Conservation (phyloP, 2,888 invertebrate genomes). For the Hermaeophaga mercurialis region DNA sequence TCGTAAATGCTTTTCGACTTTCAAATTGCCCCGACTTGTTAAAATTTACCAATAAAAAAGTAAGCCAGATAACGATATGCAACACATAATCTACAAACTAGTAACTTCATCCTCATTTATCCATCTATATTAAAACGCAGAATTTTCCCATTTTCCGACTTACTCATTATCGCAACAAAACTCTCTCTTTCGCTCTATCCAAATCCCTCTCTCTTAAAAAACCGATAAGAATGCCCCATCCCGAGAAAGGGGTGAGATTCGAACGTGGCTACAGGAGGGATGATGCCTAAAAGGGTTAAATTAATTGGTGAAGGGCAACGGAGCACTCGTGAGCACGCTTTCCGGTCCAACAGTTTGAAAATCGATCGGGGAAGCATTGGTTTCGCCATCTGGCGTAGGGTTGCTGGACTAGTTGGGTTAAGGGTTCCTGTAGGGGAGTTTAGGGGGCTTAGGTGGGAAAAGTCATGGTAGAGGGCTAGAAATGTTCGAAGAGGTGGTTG, state of each 20-base stretch:
- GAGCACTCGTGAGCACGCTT: neutral
- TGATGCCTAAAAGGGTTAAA: slow-evolving; percentile 23
- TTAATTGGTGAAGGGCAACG: slow-evolving; percentile 16
- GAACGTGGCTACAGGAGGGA: slow-evolving; percentile 17
- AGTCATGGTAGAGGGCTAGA: neutral
- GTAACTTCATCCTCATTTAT: too few species aligned
- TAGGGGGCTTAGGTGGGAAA: neutral
- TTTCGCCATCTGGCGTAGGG: slow-evolving; percentile 11
- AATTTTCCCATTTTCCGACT: neutral
- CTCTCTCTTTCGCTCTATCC: neutral
- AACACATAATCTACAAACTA: too few species aligned
- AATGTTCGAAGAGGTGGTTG: too few species aligned
- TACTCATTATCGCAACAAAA: neutral
- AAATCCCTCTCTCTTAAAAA: slow-evolving; percentile 9
- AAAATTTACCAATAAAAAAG: too few species aligned
- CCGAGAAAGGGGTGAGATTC: slow-evolving; percentile 5
- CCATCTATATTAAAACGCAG: too few species aligned
- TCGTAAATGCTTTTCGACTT: too few species aligned
- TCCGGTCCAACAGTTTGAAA: slow-evolving; percentile 11
- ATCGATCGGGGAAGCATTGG: slow-evolving; percentile 13
- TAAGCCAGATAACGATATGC: too few species aligned
- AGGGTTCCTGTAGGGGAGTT: neutral
- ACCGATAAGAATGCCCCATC: slow-evolving; percentile 6
- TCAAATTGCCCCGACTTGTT: too few species aligned
- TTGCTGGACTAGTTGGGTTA: neutral